These are phyloP conservation scores for Myiozetetes cayanensis DNA, from an alignment of 2,113 vertebrate species.

Conservation along the genomic window DNA sequence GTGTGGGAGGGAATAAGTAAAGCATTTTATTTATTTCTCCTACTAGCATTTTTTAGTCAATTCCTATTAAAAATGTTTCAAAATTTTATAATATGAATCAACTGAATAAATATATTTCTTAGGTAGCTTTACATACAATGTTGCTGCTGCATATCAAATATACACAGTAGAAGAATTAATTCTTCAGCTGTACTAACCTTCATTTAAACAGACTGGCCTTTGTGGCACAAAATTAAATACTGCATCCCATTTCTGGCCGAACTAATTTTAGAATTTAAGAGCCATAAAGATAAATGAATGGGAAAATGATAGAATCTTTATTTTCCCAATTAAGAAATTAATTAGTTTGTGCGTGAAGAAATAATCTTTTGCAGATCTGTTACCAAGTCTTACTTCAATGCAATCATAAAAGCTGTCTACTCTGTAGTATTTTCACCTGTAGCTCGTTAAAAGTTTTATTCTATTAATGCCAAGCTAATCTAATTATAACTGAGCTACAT, in stretches of 20 bases:
- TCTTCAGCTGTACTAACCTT: not conserved
- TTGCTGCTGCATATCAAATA: not conserved
- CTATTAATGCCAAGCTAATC: conserved; percentile 26
- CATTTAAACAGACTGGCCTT: not conserved
- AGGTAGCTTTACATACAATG: not conserved
- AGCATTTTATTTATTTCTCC: not conserved
- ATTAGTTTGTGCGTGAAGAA: not conserved
- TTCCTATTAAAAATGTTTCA: not conserved
- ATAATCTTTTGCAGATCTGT: not conserved
- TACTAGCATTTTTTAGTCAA: not conserved
- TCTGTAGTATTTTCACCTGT: not conserved
- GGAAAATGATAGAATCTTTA: not conserved
- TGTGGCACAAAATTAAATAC: not conserved
- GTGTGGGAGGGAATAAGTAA: not conserved
- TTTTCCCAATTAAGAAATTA: not conserved
- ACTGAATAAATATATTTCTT: not conserved
- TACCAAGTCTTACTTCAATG: not conserved
- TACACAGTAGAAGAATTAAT: not conserved
- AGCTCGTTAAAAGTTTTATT: not conserved
- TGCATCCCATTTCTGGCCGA: not conserved
- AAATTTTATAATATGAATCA: not conserved
- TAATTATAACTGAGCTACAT: not conserved
- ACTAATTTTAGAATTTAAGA: not conserved
- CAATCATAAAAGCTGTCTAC: not conserved
- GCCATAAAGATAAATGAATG: not conserved